Conservation (phyloP, 1,140 invertebrate genomes). For the Drosophila saltans region DNA sequence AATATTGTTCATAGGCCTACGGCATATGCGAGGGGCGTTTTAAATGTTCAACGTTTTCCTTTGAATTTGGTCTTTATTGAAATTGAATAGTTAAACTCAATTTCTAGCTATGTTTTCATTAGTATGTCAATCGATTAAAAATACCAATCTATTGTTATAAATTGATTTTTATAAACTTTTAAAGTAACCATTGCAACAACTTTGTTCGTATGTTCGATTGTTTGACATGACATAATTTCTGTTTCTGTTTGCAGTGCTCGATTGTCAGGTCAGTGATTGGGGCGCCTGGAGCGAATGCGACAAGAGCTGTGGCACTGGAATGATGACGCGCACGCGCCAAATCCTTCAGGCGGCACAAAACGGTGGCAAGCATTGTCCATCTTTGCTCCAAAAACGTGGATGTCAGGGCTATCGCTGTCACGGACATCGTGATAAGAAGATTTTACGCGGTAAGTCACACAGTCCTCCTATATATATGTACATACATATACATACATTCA, state of each 20-base stretch:
- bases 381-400: constrained; percentile 88
- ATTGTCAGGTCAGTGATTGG: constrained; percentile 91
- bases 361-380: constrained; percentile 90
- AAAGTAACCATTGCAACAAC: background rate
- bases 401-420: constrained; percentile 89
- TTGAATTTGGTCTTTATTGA: too few relatives aligned
- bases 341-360: constrained; percentile 87
- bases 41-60: too few relatives aligned
- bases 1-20: background rate
- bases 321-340: constrained; percentile 87
- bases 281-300: constrained; percentile 90
- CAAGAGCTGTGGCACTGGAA: constrained; percentile 89
- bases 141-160: too few relatives aligned
- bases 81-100: too few relatives aligned
- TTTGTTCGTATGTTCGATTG: background rate
- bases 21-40: background rate
- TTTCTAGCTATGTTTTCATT: too few relatives aligned
- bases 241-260: constrained; percentile 86
- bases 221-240: background rate
- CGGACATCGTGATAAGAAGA: constrained; percentile 86
- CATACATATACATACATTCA: background rate
- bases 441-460: constrained; percentile 87
- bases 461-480: background rate
- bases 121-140: too few relatives aligned
- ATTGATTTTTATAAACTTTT: background rate